Conservation (phyloP, 1,140 invertebrate species). For the Lucilia cuprina region DNA sequence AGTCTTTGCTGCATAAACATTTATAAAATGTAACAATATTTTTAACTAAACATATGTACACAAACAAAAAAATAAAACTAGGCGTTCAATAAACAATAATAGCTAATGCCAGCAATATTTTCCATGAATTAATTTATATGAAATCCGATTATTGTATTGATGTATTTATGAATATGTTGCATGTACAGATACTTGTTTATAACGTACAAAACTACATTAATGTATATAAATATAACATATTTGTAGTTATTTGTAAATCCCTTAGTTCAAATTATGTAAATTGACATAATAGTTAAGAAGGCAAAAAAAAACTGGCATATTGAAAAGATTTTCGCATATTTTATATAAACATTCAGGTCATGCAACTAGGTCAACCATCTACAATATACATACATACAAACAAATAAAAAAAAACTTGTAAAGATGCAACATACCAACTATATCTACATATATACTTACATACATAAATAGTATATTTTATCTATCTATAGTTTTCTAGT, state of each 20-base stretch:
- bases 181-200: background rate
- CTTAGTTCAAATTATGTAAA: slow-evolving; percentile 33
- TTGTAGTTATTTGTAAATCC: slow-evolving; percentile 25
- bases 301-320: slow-evolving; percentile 9
- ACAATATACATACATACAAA: background rate
- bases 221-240: background rate
- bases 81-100: no score
- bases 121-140: background rate
- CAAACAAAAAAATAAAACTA: no score
- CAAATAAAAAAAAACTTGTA: background rate
- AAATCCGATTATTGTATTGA: background rate
- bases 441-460: no score
- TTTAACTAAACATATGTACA: no score
- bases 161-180: background rate
- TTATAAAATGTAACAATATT: no score
- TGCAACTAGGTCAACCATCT: slow-evolving; percentile 24
- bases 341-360: slow-evolving; percentile 26
- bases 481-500: background rate
- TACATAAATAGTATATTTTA: background rate
- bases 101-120: no score
- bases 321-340: slow-evolving; percentile 33
- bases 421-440: background rate
- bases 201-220: background rate
- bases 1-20: no score
- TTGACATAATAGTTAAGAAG: slow-evolving; percentile 24